Base-by-base conservation (phyloP, 1,140 invertebrate species). In the Bradysia coprophila region DNA sequence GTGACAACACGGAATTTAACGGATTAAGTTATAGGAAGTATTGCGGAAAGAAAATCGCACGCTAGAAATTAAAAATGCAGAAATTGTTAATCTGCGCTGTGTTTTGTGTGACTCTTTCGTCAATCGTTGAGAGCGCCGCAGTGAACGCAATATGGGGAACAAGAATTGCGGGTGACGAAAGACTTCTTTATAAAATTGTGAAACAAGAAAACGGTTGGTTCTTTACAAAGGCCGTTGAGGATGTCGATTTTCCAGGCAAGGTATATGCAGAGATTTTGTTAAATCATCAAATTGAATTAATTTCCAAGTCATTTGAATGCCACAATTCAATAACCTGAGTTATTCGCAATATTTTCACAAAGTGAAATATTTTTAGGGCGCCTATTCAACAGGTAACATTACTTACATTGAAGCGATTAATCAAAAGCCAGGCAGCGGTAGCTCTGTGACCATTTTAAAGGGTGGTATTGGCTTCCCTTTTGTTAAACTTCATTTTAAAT, bases 111-210 rank as follows among this genome's bases (percentile, higher is more conserved):
- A n/a, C n/a, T n/a, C n/a, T n/a, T n/a, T n/a, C n/a, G n/a, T n/a
- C n/a, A n/a, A n/a, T n/a, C n/a, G n/a, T n/a, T n/a, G n/a, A n/a
- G n/a, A n/a, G n/a, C n/a, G n/a, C n/a, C n/a, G n/a, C n/a, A n/a
- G n/a, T n/a, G n/a, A n/a, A n/a, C n/a, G n/a, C 15, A 49, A 62
- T 5, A 9, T 50, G 21, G 31, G 40, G 45, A 11, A 51, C 51
- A 48, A 36, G n/a, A n/a, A n/a, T n/a, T n/a, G n/a, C n/a, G n/a
- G n/a, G n/a, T 28, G 24, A 28, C 13, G 6, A 28, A 28, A 28
- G 24, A 28, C 6, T 28, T 28, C 24, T 8, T 13, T 28, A 28
- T 28, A 6, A 28, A 28, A 28, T 28, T 28, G 24, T 28, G 6
- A 6, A 28, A 28, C 6, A 28, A 28, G 13, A 28, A 28, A 13